These are phyloP conservation scores for Xenentodon cancila DNA, from an alignment of 2,797 vertebrate genomes.

Conservation along the genomic window DNA sequence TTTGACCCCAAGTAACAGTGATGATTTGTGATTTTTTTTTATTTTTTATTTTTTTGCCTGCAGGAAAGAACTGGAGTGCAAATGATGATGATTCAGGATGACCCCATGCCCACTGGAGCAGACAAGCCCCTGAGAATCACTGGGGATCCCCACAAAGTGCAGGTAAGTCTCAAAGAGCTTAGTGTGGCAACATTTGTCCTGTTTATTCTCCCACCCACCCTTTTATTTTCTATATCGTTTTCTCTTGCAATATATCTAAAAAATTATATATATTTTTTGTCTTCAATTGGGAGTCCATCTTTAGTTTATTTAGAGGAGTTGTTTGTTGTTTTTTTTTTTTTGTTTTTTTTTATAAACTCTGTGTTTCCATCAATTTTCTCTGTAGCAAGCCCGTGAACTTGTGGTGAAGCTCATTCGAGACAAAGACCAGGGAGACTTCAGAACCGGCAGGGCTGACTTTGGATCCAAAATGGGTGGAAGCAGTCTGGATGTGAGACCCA, in stretches of 20 bases:
- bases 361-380: conserved; percentile 34
- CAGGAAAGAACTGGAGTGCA: conserved; percentile 98
- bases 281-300: background rate
- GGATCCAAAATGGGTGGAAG: conserved; percentile 91
- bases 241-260: too few species aligned
- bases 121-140: conserved; percentile 99
- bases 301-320: background rate
- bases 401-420: conserved; percentile 97
- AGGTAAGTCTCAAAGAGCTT: conserved; percentile 81
- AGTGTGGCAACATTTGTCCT: conserved; percentile 13
- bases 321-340: background rate
- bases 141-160: conserved; percentile 98
- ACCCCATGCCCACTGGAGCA: conserved; percentile 95
- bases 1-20: conserved; percentile 37
- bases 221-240: too few species aligned
- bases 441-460: conserved; percentile 90
- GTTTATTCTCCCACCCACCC: conserved; percentile 33
- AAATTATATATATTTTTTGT: background rate
- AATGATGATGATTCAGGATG: conserved; percentile 99
- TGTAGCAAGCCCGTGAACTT: conserved; percentile 97
- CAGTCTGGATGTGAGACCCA: conserved; percentile 89
- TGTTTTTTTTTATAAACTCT: background rate
- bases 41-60: conserved; percentile 57
- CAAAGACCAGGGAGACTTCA: conserved; percentile 96
- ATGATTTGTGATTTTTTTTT: conserved; percentile 31